Conservation (phyloP, 2,888 invertebrate species). For the Polyommatus iphigenia region DNA sequence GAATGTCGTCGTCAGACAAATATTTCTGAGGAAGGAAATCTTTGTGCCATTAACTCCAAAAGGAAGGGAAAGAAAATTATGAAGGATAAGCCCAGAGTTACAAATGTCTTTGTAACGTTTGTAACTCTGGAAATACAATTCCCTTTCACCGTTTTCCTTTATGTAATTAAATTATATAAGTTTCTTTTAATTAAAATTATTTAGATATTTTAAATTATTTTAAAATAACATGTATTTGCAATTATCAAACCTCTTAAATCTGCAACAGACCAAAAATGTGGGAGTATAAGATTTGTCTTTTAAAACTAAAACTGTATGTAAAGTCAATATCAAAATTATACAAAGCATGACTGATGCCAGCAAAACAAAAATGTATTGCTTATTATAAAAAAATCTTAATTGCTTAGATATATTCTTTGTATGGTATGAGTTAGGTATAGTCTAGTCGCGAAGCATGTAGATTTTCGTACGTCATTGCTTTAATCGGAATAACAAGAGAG, state of each 20-base stretch:
- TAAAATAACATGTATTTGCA: not conserved
- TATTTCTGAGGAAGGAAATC: constrained; percentile 11
- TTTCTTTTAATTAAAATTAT: not conserved
- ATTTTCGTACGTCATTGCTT: not conserved
- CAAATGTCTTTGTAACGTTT: constrained; percentile 4
- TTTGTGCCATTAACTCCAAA: constrained; percentile 17
- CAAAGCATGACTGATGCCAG: not conserved
- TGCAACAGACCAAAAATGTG: not conserved
- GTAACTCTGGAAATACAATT: not conserved
- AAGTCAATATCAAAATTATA: not conserved
- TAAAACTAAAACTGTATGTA: constrained; percentile 13
- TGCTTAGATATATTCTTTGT: not conserved
- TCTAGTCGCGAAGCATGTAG: not conserved
- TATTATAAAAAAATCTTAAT: not conserved
- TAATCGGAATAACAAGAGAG: not conserved
- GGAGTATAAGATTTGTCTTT: not conserved
- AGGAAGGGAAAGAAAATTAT: constrained; percentile 17
- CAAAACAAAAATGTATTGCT: not conserved
- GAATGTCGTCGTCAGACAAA: not conserved
- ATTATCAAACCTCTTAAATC: not conserved
- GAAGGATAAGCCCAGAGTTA: constrained; percentile 9
- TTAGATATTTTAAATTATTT: not conserved
- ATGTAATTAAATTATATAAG: not conserved
- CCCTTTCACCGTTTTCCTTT: not conserved
- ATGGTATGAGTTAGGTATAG: not conserved